phyloP scores from a whole-genome alignment of 2,888 invertebrate species.

The Patella ulyssiponensis region DNA sequence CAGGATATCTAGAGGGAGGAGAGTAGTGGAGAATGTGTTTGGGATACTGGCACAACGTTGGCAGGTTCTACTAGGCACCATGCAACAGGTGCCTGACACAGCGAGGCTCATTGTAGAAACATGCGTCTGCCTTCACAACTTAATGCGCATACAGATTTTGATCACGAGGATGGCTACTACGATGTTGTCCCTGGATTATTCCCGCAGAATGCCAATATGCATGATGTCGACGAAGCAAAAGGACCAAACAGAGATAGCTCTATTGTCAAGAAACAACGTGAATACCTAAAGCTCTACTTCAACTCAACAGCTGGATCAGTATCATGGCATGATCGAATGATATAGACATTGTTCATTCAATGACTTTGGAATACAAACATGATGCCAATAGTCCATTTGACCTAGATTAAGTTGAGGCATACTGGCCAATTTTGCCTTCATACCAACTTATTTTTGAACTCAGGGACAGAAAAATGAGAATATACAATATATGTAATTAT shows the following conservation, averaged over 20 bases:
- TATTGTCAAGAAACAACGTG: slow-evolving; percentile 33
- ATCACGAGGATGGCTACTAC: too few relatives aligned
- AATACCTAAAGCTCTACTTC: slow-evolving; percentile 28
- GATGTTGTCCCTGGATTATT: slow-evolving; percentile 40
- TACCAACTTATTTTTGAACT: background rate
- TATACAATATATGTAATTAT: background rate
- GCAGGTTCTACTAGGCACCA: slow-evolving; percentile 16
- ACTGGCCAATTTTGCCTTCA: background rate
- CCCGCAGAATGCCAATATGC: slow-evolving; percentile 34
- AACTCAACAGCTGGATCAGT: slow-evolving; percentile 28
- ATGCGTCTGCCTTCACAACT: slow-evolving; percentile 38
- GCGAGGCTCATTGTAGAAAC: slow-evolving; percentile 28
- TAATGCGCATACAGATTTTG: slow-evolving; percentile 35
- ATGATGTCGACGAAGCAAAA: slow-evolving; percentile 26
- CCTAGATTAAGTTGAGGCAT: background rate
- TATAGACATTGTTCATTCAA: background rate
- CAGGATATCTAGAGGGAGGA: slow-evolving; percentile 40
- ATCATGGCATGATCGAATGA: slow-evolving; percentile 33
- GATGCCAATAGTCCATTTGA: background rate
- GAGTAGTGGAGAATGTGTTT: slow-evolving; percentile 33
- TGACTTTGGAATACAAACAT: slow-evolving; percentile 8
- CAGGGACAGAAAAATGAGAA: background rate
- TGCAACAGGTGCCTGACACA: slow-evolving; percentile 30
- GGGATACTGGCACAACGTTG: slow-evolving; percentile 32
- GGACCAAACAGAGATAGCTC: slow-evolving; percentile 27